A percentile compares a stretch with the other conserved stretches of the same genome.
phyloP scores from a whole-genome alignment of 2,888 invertebrate genomes.

The Noctua janthina region DNA sequence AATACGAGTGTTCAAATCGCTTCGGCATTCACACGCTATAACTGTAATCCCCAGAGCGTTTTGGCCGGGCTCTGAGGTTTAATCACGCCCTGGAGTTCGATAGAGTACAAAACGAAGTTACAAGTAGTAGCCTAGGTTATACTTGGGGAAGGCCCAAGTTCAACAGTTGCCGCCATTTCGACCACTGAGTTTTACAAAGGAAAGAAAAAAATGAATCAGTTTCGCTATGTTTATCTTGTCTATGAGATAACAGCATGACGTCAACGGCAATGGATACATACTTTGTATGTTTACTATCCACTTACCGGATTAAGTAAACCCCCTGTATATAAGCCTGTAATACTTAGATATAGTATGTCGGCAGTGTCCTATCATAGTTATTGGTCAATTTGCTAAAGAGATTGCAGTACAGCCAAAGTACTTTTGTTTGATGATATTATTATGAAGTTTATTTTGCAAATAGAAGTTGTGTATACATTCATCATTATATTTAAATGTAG shows the following conservation, averaged over 20 bases:
- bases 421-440: background rate
- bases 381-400: slow-evolving; percentile 23
- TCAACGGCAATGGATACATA: slow-evolving; percentile 31
- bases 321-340: slow-evolving; percentile 9
- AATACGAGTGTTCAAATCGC: background rate
- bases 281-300: slow-evolving; percentile 34
- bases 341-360: background rate
- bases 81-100: slow-evolving; percentile 9
- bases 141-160: background rate
- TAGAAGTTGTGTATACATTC: background rate
- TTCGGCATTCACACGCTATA: background rate
- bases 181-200: background rate
- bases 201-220: background rate
- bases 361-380: background rate
- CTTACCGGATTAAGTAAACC: slow-evolving; percentile 50
- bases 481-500: too few species aligned
- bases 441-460: slow-evolving; percentile 7
- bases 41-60: background rate
- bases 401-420: background rate
- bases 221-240: background rate
- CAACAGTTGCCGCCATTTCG: background rate
- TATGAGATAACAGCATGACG: slow-evolving; percentile 45
- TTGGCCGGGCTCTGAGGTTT: background rate
- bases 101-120: background rate
- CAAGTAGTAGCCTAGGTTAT: background rate